These are phyloP conservation scores for Rhabdornis inornatus DNA, from an alignment of 2,113 vertebrate genomes.

Conservation along the genomic window DNA sequence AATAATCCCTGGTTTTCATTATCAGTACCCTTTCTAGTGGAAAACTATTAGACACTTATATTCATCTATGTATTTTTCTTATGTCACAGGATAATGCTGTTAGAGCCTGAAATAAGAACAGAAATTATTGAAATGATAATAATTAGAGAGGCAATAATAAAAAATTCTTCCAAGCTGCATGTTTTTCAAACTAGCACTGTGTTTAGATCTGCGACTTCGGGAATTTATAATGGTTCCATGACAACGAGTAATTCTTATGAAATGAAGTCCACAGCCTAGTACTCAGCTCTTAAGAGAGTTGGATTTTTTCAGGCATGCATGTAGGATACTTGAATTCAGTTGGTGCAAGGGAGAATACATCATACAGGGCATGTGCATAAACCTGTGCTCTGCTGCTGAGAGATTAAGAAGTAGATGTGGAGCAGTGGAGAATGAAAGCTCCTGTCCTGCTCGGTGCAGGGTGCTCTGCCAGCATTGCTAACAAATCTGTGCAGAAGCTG, in stretches of 20 bases:
- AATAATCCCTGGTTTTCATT: background rate
- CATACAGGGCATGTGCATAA: background rate
- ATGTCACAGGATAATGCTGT: background rate
- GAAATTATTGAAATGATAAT: background rate
- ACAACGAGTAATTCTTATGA: background rate
- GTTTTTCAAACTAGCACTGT: background rate
- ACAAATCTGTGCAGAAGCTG: background rate
- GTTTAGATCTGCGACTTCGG: background rate
- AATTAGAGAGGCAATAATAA: background rate
- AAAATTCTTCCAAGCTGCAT: background rate
- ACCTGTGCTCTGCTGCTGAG: background rate
- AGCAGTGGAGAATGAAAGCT: background rate
- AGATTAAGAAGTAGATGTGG: background rate
- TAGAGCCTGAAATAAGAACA: background rate
- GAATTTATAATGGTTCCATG: background rate
- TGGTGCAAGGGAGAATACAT: background rate
- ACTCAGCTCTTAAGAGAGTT: background rate
- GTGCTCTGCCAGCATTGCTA: background rate
- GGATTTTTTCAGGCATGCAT: background rate
- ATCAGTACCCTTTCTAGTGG: background rate
- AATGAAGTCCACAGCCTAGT: background rate
- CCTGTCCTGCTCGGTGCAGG: background rate
- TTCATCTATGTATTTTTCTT: background rate
- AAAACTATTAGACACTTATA: background rate
- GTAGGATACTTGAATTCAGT: background rate